phyloP scores from a whole-genome alignment of 2,888 invertebrate species.

The Carcina quercana region DNA sequence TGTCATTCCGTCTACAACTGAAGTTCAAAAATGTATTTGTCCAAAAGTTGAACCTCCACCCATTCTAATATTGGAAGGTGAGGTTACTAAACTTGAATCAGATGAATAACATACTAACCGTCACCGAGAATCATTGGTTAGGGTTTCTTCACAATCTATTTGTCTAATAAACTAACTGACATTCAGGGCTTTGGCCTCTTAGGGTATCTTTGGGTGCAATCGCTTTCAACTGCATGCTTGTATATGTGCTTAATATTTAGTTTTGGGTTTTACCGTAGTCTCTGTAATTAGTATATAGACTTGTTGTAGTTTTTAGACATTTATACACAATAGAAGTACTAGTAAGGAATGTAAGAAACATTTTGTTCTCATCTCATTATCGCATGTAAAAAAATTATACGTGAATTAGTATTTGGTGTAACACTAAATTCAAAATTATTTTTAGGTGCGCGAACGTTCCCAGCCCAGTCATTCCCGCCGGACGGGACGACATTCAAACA shows the following conservation, averaged over 20 bases:
- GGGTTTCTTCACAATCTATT: slow-evolving; percentile 29
- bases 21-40: slow-evolving; percentile 47
- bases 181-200: slow-evolving; percentile 35
- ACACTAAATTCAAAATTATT: slow-evolving; percentile 16
- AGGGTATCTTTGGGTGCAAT: slow-evolving; percentile 18
- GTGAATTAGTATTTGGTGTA: neutral
- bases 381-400: slow-evolving; percentile 30
- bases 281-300: too few relatives aligned
- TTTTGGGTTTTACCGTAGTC: too few relatives aligned
- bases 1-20: slow-evolving; percentile 30
- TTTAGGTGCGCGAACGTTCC: slow-evolving; percentile 90
- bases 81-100: slow-evolving; percentile 57
- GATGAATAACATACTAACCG: slow-evolving; percentile 60
- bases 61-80: slow-evolving; percentile 92
- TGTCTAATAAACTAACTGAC: slow-evolving; percentile 52
- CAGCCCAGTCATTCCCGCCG: slow-evolving; percentile 92
- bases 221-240: slow-evolving; percentile 36
- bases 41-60: slow-evolving; percentile 73
- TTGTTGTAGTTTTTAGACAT: neutral
- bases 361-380: slow-evolving; percentile 40
- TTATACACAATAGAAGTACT: neutral
- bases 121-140: slow-evolving; percentile 42
- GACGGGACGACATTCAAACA: slow-evolving; percentile 95
- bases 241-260: slow-evolving; percentile 2
- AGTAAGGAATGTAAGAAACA: neutral